A percentile compares a stretch with the other conserved stretches of the same genome.
Conservation (phyloP, 2,797 vertebrate species). For the Dendrocincla fuliginosa region DNA sequence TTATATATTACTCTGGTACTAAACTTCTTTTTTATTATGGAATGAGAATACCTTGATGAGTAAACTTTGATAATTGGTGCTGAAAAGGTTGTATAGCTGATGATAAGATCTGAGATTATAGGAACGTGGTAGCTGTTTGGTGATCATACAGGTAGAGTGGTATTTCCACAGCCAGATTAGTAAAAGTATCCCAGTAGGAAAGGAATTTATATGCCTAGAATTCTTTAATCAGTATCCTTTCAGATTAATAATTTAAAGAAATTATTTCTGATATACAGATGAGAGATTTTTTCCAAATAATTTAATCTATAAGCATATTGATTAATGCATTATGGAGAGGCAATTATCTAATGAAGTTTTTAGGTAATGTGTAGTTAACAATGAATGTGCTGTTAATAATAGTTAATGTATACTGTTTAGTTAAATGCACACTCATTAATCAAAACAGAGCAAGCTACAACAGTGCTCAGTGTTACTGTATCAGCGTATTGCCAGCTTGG, state of each 20-base stretch:
- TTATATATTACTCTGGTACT: neutral
- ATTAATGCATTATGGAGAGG: neutral
- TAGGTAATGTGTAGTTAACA: neutral
- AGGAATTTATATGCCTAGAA: neutral
- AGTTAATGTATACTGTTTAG: neutral
- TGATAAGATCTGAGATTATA: conserved; percentile 36
- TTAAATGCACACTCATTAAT: conserved; percentile 8
- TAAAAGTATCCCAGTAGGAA: neutral
- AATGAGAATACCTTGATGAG: neutral
- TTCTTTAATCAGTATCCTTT: neutral
- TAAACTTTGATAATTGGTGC: neutral
- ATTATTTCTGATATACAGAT: neutral
- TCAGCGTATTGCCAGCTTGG: neutral
- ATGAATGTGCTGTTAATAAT: neutral
- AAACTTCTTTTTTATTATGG: neutral
- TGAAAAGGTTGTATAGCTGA: neutral
- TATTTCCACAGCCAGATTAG: neutral
- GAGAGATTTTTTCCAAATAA: neutral
- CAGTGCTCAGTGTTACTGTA: neutral
- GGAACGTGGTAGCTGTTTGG: neutral
- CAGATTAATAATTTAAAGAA: neutral
- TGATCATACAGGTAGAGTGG: neutral
- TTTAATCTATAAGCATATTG: neutral
- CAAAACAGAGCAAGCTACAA: conserved; percentile 1
- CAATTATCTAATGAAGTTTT: neutral